Evolutionary conservation across 2,888 invertebrate species (phyloP), one percentile per base, ranked within the genome.

Genomic region (Lysandra bellargus): DNA sequence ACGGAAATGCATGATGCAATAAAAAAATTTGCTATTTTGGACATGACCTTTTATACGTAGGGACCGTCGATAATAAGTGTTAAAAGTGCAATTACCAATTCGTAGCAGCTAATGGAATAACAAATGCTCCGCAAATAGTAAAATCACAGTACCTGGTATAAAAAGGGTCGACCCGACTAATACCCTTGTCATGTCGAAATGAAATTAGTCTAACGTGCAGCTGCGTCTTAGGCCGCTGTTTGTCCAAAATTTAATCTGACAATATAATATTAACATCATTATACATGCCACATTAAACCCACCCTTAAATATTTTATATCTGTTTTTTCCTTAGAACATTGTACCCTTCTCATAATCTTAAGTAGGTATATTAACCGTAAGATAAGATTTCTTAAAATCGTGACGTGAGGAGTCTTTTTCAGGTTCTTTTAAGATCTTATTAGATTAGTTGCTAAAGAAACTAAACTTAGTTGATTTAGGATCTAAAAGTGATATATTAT

Each of bases 121-220:
- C 80, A 73, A 78, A 78, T 14, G 14, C 17, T 5, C 61, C 74
- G 40, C 75, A 79, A 79, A 74, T 79, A 75, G 79, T 75, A 61
- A 79, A 79, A 79, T 79, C 79, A 79, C 74, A 61, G 23, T 57
- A 90, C 90, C 89, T 89, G 89, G 86, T 90, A 91, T 91, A 92
- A 93, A 92, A 93, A 93, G 91, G 90, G 90, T 88, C 86, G 87
- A 91, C 92, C 92, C 92, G 91, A 90, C 93, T 93, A 93, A 93
- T 93, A 92, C 93, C 93, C 93, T 90, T 93, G 93, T 93, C 93
- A 93, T 92, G 93, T 91, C 86, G 89, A 90, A 91, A 91, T 92
- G 91, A 93, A 93, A 93, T 93, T 93, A 93, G 92, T 92, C 91
- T 87, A 89, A 91, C 87, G 84, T 91, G 90, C 93, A 93, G 92